phyloP scores from a whole-genome alignment of 37 sponge, comb jelly and placozoan genomes.

The Aphrocallistes beatrix region DNA sequence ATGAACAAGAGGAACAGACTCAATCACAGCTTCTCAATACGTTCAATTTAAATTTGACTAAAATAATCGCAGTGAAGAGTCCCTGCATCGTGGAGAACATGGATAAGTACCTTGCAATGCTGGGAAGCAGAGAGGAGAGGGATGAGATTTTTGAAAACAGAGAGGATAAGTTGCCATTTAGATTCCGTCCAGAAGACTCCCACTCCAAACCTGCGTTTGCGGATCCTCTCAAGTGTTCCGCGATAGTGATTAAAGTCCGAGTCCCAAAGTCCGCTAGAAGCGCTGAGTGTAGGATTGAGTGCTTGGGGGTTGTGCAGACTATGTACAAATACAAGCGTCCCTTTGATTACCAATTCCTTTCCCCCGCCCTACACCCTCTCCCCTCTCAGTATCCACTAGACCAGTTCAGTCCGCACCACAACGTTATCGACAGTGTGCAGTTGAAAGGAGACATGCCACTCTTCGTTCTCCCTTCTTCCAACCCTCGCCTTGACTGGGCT shows the following conservation, averaged over 20 bases:
- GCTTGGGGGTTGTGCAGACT: neutral
- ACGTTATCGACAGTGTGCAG: neutral
- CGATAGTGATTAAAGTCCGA: neutral
- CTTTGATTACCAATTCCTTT: neutral
- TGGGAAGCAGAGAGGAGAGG: neutral
- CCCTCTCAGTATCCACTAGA: neutral
- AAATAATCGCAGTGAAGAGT: neutral
- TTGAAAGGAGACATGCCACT: neutral
- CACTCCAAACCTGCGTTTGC: neutral
- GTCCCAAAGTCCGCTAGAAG: neutral
- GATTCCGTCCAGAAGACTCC: neutral
- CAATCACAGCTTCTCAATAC: too few relatives aligned
- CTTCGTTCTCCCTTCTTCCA: neutral
- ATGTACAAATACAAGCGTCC: neutral
- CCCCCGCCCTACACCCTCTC: neutral
- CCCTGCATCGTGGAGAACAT: neutral
- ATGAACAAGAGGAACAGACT: too few relatives aligned
- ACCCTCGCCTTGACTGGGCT: neutral
- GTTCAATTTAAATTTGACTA: neutral
- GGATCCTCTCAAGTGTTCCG: neutral
- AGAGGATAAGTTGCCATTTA: neutral
- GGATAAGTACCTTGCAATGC: neutral
- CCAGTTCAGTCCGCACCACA: neutral
- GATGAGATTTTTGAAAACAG: neutral
- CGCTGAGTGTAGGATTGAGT: neutral